Percentiles rank a stretch among this genome's conserved stretches.
phyloP scores from a whole-genome alignment of 2,113 vertebrate genomes.

The Sylvietta virens region DNA sequence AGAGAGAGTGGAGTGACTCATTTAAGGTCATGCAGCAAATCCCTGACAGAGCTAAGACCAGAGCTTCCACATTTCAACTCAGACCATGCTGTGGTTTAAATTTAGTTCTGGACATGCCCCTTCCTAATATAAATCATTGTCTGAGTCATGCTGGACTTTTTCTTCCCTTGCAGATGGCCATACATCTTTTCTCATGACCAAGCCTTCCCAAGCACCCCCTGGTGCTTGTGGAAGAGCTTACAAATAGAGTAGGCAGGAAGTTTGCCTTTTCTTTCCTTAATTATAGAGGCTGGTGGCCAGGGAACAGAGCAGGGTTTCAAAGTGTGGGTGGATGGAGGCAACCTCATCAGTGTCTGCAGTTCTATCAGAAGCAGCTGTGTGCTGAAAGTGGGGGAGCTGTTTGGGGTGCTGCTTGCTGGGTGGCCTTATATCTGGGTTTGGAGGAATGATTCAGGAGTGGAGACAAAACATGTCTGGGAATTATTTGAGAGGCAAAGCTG shows the following conservation, averaged over 20 bases:
- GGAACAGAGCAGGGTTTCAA: neutral
- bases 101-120: neutral
- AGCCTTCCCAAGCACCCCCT: neutral
- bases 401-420: neutral
- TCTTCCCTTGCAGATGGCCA: neutral
- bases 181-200: neutral
- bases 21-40: neutral
- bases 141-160: neutral
- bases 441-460: neutral
- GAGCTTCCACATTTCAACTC: neutral
- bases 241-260: neutral
- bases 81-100: neutral
- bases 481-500: neutral
- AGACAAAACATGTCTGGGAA: neutral
- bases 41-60: neutral
- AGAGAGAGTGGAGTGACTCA: neutral
- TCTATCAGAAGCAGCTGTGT: neutral
- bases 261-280: neutral
- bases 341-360: neutral
- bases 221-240: neutral
- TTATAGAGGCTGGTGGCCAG: neutral
- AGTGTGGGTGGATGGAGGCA: neutral
- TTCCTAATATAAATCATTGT: neutral
- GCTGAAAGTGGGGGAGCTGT: neutral
- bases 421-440: neutral